phyloP scores from a whole-genome alignment of 2,113 vertebrate genomes.

The Lucifuga dentata region DNA sequence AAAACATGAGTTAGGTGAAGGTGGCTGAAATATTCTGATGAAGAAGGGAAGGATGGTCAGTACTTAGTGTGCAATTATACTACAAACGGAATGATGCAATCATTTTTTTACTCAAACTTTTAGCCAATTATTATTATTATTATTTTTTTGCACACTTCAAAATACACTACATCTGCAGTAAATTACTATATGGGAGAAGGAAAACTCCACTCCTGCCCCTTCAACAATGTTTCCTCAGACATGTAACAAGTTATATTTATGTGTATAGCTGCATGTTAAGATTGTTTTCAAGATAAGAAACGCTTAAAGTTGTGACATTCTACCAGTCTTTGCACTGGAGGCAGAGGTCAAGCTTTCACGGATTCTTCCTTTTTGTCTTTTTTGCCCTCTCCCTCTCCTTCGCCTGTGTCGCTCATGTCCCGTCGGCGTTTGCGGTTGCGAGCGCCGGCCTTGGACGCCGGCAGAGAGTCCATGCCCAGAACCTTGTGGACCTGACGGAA shows the following conservation, averaged over 20 bases:
- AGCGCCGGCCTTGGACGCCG: slow-evolving; percentile 63
- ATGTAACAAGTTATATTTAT: slow-evolving; percentile 64
- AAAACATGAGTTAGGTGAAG: slow-evolving; percentile 15
- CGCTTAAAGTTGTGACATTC: slow-evolving; percentile 57
- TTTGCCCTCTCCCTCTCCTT: slow-evolving; percentile 76
- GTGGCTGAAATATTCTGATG: slow-evolving; percentile 29
- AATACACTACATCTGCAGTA: slow-evolving; percentile 54
- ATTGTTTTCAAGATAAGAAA: slow-evolving; percentile 66
- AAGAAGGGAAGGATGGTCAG: slow-evolving; percentile 26
- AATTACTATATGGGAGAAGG: slow-evolving; percentile 18
- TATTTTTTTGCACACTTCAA: slow-evolving; percentile 31
- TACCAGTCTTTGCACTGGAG: slow-evolving; percentile 53
- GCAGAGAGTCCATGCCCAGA: slow-evolving; percentile 82
- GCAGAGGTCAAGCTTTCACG: slow-evolving; percentile 53
- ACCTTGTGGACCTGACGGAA: slow-evolving; percentile 85
- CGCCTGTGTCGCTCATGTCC: slow-evolving; percentile 63
- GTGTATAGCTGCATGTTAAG: slow-evolving; percentile 60
- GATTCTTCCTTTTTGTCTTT: slow-evolving; percentile 76
- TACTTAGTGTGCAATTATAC: slow-evolving; percentile 61
- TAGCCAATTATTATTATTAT: slow-evolving; percentile 9
- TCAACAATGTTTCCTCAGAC: slow-evolving; percentile 28
- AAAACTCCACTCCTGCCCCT: slow-evolving; percentile 27
- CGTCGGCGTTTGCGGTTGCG: slow-evolving; percentile 80
- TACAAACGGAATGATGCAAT: slow-evolving; percentile 53
- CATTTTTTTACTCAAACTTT: slow-evolving; percentile 6